phyloP scores from a whole-genome alignment of 2,888 invertebrate species.

The Sicus ferrugineus region DNA sequence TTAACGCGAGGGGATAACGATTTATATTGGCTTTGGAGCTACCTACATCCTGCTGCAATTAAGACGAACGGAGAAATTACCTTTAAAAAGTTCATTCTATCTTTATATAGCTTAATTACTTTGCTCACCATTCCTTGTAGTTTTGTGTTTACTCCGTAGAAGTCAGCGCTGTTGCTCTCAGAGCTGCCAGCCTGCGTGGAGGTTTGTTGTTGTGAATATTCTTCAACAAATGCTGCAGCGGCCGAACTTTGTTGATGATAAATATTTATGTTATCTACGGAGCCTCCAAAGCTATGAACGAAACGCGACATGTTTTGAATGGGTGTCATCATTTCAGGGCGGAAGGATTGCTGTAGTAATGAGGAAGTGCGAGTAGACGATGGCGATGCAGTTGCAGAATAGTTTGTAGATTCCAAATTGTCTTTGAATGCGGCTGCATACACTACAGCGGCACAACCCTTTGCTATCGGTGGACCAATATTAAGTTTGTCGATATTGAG shows the following conservation, averaged over 20 bases:
- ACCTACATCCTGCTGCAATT: constrained; percentile 45
- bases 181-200: background rate
- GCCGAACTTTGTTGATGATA: constrained; percentile 54
- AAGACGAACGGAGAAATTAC: too few species aligned
- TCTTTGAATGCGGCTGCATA: constrained; percentile 72
- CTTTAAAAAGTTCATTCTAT: background rate
- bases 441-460: constrained; percentile 84
- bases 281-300: constrained; percentile 63
- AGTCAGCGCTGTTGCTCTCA: constrained; percentile 30
- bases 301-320: constrained; percentile 62
- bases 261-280: constrained; percentile 59
- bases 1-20: constrained; percentile 77
- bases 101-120: background rate
- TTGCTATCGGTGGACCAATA: constrained; percentile 77
- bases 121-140: constrained; percentile 45
- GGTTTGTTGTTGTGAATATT: constrained; percentile 20
- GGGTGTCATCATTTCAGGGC: constrained; percentile 58
- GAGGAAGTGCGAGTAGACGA: constrained; percentile 19
- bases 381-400: background rate
- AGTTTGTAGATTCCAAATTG: constrained; percentile 19
- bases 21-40: constrained; percentile 46
- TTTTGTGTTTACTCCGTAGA: constrained; percentile 40
- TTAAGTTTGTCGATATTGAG: constrained; percentile 70
- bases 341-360: constrained; percentile 42
- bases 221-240: constrained; percentile 48